Evolutionary conservation across 2,797 vertebrate genomes (phyloP), one percentile per base, ranked within the genome.

Genomic region (Hyperoplus lanceolatus): DNA sequence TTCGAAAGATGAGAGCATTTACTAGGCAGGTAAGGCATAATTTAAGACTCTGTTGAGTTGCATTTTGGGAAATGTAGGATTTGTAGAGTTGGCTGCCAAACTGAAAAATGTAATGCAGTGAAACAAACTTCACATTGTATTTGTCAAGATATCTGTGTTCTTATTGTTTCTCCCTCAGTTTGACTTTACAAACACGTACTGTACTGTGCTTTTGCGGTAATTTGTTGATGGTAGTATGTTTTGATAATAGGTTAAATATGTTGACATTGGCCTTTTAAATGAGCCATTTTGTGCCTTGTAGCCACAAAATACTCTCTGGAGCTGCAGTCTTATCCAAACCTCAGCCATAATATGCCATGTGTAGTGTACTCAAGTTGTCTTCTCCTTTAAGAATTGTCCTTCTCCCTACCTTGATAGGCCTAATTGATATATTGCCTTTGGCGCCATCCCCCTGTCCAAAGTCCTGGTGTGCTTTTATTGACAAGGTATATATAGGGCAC

Each of bases 391-490:
- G 58, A 62, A 80, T 65, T 56, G 8, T 43, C 6, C 1, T 29
- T 51, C 54, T 80, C 66, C 29, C 42, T 58, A 55, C 4, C 38
- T 61, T 77, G 74, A 41, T 75, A 29, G 29, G 29, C 29, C 29
- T 29, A 29, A 75, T 51, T 42, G 67, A 15, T 45, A 62, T 18
- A 0, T 4, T 56, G 14, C 66, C 84, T 63, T 75, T 29, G 29
- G 29, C 2, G 29, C 29, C 29, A 29, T 29, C 29, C 29, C 80
- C 72, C 70, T 0, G 87, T 89, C 50, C 93, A 93, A 93, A 93
- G 91, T 93, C 86, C 90, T 43, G 11, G 3, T 9, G 4, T 29
- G 51, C 8, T 39, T 46, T 70, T 46, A 70, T 21, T 81, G 87
- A 93, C 92, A 93, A 91, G 76, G 46, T 15, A 43, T 29, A 29